Evolutionary conservation across 2,888 invertebrate species (phyloP).

Genomic region (Cephus pulcher): DNA sequence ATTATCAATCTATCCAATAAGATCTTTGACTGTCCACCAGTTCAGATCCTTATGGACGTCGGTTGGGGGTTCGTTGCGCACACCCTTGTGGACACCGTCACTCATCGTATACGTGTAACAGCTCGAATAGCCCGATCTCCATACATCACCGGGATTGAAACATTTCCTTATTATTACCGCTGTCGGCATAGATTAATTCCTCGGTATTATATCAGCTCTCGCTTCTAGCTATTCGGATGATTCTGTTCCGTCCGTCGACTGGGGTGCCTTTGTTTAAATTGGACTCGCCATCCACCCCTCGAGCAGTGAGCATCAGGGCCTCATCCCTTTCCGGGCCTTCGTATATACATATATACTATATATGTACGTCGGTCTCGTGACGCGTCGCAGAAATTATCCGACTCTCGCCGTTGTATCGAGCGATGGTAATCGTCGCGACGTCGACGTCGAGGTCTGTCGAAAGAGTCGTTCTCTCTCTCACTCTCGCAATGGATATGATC

Average conservation of each 20-base stretch:
- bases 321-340: not conserved
- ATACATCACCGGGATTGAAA: conserved; percentile 65
- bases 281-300: conserved; percentile 32
- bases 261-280: conserved; percentile 51
- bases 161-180: conserved; percentile 66
- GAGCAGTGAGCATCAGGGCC: conserved; percentile 8
- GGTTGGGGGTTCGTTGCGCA: not conserved
- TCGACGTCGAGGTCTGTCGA: not conserved
- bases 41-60: not conserved
- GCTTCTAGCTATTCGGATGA: conserved; percentile 25
- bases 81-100: not conserved
- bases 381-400: conserved; percentile 21
- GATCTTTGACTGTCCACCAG: not conserved
- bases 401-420: conserved; percentile 6
- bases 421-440: conserved; percentile 10
- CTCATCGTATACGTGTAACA: conserved; percentile 9
- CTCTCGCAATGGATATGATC: not conserved
- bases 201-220: conserved; percentile 47
- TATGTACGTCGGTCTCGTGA: conserved; percentile 6
- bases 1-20: not conserved
- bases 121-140: conserved; percentile 36
- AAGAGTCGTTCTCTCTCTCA: not conserved
- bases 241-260: conserved; percentile 31
- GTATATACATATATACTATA: conserved; percentile 1
- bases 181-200: conserved; percentile 65